Conservation (phyloP, 1,140 invertebrate species). For the Psix sp. region DNA sequence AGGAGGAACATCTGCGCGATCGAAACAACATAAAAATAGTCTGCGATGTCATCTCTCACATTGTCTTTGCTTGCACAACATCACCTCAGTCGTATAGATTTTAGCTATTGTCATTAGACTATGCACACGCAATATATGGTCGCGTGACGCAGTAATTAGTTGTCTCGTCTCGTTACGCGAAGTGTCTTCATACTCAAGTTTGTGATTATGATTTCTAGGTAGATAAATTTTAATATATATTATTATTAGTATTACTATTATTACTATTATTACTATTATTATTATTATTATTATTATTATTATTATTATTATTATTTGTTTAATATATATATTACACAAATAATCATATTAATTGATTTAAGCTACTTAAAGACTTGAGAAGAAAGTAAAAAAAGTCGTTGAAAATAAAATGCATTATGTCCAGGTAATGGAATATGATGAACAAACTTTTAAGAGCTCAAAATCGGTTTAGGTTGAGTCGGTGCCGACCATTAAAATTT, state of each 20-base stretch:
- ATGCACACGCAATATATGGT: slow-evolving; percentile 17
- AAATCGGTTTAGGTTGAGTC: slow-evolving; percentile 43
- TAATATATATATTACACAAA: no score
- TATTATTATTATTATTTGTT: no score
- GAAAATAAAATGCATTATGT: slow-evolving; percentile 41
- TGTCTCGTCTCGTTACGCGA: slow-evolving; percentile 2
- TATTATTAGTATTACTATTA: no score
- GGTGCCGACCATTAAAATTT: slow-evolving; percentile 31
- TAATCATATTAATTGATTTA: slow-evolving; percentile 1
- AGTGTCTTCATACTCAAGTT: not conserved
- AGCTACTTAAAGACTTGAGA: slow-evolving; percentile 5
- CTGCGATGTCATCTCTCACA: slow-evolving; percentile 42
- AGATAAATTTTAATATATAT: no score
- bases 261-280: no score
- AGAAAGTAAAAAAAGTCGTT: slow-evolving; percentile 8
- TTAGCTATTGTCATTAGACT: slow-evolving; percentile 39
- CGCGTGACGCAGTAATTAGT: slow-evolving; percentile 42
- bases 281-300: no score
- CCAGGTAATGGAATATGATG: slow-evolving; percentile 47
- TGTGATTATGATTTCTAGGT: no score
- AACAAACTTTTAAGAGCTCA: slow-evolving; percentile 47
- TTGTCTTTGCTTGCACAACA: slow-evolving; percentile 51
- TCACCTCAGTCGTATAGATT: slow-evolving; percentile 48
- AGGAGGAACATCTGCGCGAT: slow-evolving; percentile 43
- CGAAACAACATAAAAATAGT: slow-evolving; percentile 53